Evolutionary conservation across 2,797 vertebrate species (phyloP), one percentile per base, ranked within the genome.

Genomic region (Hozukius guyotensis): DNA sequence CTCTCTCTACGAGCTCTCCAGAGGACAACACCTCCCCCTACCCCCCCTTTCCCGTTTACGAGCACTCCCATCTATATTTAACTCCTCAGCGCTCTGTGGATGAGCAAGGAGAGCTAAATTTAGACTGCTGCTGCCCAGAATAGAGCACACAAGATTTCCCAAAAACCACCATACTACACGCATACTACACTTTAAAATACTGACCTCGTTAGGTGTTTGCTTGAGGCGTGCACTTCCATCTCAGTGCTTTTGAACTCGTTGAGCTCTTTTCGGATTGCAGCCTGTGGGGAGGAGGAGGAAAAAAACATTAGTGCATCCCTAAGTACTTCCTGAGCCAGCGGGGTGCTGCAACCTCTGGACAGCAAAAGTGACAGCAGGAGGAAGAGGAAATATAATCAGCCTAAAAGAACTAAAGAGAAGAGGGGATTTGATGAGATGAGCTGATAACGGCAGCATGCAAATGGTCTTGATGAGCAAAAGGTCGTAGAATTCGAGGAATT

Each of bases 181-280:
- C 72, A 53, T 2, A 24, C 57, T 13, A 38, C 61, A 70, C 46
- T 76, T 34, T 42, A 55, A 34, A 68, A 87, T 16, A 93, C 97
- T 93, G 91, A 99, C 98, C 98, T 99, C 68, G 98, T 99, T 95
- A 99, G 95, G 89, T 99, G 98, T 95, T 99, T 99, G 97, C 98
- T 99, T 4, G 98, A 99, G 75, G 98, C 98, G 1, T 99, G 98
- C 67, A 99, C 98, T 93, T 99, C 98, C 98, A 99, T 99, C 93
- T 99, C 98, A 0, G 98, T 99, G 89, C 98, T 99, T 94, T 99
- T 99, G 96, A 99, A 99, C 86, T 99, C 98, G n/a, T 99, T 99
- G 84, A 99, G 96, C 92, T 99, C 98, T 91, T 99, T 99, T 69
- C 98, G 97, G 92, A 99, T 99, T 13, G 98, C 98, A 83, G 98